Conservation (phyloP, 2,113 vertebrate species). For the Nematolebias whitei region DNA sequence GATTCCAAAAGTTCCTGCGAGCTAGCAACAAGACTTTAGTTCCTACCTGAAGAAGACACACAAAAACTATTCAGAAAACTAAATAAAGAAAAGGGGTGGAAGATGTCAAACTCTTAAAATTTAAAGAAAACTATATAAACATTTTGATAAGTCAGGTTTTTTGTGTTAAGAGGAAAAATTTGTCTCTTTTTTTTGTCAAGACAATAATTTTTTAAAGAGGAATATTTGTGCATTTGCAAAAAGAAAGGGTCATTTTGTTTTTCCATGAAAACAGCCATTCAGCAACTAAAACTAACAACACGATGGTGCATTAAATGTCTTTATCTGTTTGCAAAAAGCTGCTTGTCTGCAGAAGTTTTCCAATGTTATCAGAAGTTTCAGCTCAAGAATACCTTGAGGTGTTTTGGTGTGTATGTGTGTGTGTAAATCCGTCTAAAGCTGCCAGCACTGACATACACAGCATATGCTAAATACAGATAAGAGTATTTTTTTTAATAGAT, state of each 20-base stretch:
- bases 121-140: conserved; percentile 16
- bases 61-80: background rate
- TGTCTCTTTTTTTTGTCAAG: no score
- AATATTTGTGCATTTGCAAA: background rate
- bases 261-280: conserved; percentile 41
- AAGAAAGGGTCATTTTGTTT: conserved; percentile 34
- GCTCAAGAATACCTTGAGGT: conserved; percentile 82
- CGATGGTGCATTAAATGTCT: conserved; percentile 65
- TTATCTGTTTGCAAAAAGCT: conserved; percentile 79
- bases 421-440: conserved; percentile 83
- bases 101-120: background rate
- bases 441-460: conserved; percentile 79
- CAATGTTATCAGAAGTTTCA: conserved; percentile 82
- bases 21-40: conserved; percentile 44
- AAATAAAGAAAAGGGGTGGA: no score
- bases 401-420: conserved; percentile 56
- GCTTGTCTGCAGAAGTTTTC: conserved; percentile 79
- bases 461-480: conserved; percentile 87
- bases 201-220: background rate
- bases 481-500: conserved; percentile 84
- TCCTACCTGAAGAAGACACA: conserved; percentile 15
- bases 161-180: background rate
- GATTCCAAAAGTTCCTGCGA: conserved; percentile 60
- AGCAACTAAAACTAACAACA: conserved; percentile 62
- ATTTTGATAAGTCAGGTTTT: background rate